These are phyloP conservation scores for Enteromius thamalakanensis DNA, from an alignment of 2,797 vertebrate species.

Conservation along the genomic window DNA sequence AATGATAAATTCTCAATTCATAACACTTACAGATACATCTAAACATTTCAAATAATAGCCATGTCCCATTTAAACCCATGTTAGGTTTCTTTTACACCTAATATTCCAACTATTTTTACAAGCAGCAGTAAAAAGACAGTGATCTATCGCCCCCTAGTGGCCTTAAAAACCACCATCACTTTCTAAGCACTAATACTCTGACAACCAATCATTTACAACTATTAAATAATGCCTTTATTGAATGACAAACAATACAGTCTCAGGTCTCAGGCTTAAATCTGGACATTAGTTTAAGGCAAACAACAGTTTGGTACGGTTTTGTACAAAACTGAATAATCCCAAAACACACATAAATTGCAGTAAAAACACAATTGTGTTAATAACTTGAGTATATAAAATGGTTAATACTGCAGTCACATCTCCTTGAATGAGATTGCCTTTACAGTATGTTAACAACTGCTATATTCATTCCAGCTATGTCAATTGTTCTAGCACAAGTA, in stretches of 20 bases:
- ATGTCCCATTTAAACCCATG: background rate
- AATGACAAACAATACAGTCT: conserved; percentile 46
- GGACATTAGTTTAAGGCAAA: conserved; percentile 52
- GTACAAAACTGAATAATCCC: conserved; percentile 10
- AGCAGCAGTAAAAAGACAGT: background rate
- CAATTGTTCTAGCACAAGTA: conserved; percentile 8
- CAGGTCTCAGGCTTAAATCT: conserved; percentile 22
- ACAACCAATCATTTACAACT: conserved; percentile 9
- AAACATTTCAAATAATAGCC: background rate
- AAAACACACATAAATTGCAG: conserved; percentile 14
- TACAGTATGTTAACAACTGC: background rate
- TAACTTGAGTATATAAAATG: conserved; percentile 22
- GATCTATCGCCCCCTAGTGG: conserved; percentile 21
- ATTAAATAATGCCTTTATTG: conserved; percentile 36
- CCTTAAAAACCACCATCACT: background rate
- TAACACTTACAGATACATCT: background rate
- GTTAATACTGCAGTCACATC: conserved; percentile 31
- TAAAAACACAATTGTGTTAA: conserved; percentile 26
- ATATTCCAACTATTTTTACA: background rate
- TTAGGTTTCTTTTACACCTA: background rate
- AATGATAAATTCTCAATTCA: background rate
- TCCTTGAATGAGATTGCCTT: conserved; percentile 23
- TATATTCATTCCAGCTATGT: background rate
- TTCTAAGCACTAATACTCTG: no score
- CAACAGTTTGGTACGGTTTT: conserved; percentile 26